A percentile compares a stretch with the other conserved stretches of the same genome.
These are phyloP conservation scores for Enteromius afrohamiltoni DNA, from an alignment of 2,797 vertebrate species.

Conservation along the genomic window DNA sequence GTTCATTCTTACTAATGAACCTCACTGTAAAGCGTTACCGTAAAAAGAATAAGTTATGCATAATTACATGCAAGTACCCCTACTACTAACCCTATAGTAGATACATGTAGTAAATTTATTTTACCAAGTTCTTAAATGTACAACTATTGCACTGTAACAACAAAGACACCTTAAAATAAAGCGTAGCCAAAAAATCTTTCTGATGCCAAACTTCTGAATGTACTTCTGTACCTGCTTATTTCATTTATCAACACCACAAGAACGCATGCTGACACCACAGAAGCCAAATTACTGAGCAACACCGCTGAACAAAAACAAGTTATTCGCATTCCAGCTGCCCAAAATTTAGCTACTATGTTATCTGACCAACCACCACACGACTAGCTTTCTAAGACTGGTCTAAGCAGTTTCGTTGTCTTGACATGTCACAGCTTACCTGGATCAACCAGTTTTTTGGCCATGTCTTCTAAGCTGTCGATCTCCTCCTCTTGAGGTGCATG, in stretches of 20 bases:
- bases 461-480: slow-evolving; percentile 90
- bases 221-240: not conserved
- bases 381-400: too few species aligned
- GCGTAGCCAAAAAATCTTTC: not conserved
- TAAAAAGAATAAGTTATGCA: too few species aligned
- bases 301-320: not conserved
- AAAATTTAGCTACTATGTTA: not conserved
- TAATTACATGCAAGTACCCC: too few species aligned
- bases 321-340: not conserved
- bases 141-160: not conserved
- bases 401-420: not conserved
- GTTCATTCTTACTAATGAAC: too few species aligned
- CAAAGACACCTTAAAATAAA: not conserved
- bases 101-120: not conserved
- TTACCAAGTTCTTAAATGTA: not conserved
- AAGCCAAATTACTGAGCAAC: not conserved
- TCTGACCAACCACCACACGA: too few species aligned
- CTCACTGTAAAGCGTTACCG: too few species aligned
- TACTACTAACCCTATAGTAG: too few species aligned
- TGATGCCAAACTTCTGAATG: not conserved
- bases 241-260: not conserved
- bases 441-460: slow-evolving; percentile 91
- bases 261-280: not conserved
- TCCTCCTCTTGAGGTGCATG: slow-evolving; percentile 97
- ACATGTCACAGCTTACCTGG: slow-evolving; percentile 81